A percentile compares a stretch with the other conserved stretches of the same genome.
Conservation (phyloP, 1,140 invertebrate species). For the Mya arenaria region DNA sequence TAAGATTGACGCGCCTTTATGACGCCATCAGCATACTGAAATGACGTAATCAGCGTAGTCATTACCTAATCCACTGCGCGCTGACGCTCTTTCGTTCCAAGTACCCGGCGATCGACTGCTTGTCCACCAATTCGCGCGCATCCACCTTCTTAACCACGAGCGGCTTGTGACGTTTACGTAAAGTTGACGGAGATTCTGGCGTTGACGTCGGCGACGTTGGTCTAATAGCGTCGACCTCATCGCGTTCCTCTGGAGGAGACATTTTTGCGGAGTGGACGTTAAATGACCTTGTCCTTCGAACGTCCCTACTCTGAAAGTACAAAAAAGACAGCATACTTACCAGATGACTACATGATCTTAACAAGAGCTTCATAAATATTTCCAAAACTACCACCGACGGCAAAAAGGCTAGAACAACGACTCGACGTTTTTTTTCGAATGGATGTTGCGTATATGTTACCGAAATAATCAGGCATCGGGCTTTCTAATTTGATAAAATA, state of each 20-base stretch:
- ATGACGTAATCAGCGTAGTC: too few species aligned
- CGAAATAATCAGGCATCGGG: too few species aligned
- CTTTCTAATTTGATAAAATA: too few species aligned
- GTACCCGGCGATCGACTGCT: constrained; percentile 43
- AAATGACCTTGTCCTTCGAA: constrained; percentile 45
- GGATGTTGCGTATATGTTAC: too few species aligned
- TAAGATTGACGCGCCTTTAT: too few species aligned
- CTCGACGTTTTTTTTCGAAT: too few species aligned
- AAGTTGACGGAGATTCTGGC: neutral
- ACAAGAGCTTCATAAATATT: too few species aligned
- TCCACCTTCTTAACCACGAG: constrained; percentile 52
- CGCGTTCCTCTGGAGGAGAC: neutral
- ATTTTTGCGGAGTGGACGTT: constrained; percentile 5
- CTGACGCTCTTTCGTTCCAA: constrained; percentile 51
- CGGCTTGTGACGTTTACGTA: constrained; percentile 52
- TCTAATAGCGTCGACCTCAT: neutral
- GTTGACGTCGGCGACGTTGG: neutral
- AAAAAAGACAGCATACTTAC: neutral
- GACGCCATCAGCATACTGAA: too few species aligned
- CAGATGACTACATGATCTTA: neutral
- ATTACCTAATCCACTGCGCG: constrained; percentile 55
- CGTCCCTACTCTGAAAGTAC: constrained; percentile 37
- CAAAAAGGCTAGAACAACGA: too few species aligned
- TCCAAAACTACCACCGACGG: too few species aligned
- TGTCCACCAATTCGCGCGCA: constrained; percentile 35